Evolutionary conservation across 2,797 vertebrate genomes (phyloP), one percentile per base, ranked within the genome.

Genomic region (Arctocebus calabarensis): DNA sequence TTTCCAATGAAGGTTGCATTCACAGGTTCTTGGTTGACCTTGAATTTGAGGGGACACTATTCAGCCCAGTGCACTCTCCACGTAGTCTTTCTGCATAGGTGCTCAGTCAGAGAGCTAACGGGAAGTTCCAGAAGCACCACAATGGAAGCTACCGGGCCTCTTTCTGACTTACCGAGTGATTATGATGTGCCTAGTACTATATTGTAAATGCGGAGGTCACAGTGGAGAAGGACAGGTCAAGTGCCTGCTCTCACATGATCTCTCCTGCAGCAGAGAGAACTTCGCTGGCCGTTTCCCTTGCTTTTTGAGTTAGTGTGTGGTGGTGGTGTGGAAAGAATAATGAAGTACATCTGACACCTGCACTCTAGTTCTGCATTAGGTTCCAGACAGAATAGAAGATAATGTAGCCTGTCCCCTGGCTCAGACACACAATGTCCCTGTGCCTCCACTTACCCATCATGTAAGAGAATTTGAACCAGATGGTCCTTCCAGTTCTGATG

Each of bases 301-400:
- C 57, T 27, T 43, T 88, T 68, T 68, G n/a, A 70, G 57, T 61
- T 48, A 77, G 62, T 32, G 12, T 62, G 68, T 25, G 66, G 27
- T 11, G 19, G 2, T 78, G 48, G 16, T n/a, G 48, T 17, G 34
- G 20, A 77, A 90, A 94, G 45, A 94, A 86, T 40, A 96, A 68
- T 52, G 10, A 73, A 75, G 73, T 88, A 34, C 16, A 77, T 68
- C 73, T 94, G 75, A 93, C 29, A 75, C 34, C 43, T 89, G 73
- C 66, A 88, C 8, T 74, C 48, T 78, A 78, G 57, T 19, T 70
- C 64, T 40, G 20, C 59, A 86, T 40, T 96, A 55, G 2, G 27
- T 71, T 87, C 64, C n/a, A 79, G 59, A 83, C n/a, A 93, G 70
- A 96, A 95, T 34, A 70, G 83, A 88, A 88, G 48, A 71, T 71